phyloP scores from a whole-genome alignment of 2,888 invertebrate genomes.

The Dicyrtoma fusca region DNA sequence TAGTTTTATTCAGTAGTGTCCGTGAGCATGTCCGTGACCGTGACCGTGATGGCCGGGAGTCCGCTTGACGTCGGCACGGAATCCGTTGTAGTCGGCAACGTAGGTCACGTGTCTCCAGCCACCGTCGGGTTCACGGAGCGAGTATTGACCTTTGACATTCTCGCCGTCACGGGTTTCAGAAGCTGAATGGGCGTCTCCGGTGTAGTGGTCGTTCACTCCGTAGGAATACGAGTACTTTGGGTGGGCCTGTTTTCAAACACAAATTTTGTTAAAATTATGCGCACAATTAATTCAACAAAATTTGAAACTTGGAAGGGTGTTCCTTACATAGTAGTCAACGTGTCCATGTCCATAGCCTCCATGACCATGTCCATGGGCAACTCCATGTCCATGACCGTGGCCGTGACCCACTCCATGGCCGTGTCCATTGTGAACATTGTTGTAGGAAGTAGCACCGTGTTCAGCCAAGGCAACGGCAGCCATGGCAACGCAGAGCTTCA shows the following conservation, averaged over 20 bases:
- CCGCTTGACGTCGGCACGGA: conserved; percentile 44
- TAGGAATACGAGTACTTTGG: conserved; percentile 39
- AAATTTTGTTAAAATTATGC: not conserved
- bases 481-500: too few species aligned
- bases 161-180: conserved; percentile 35
- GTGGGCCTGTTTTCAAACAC: conserved; percentile 6
- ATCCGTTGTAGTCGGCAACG: conserved; percentile 32
- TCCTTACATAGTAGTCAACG: conserved; percentile 30
- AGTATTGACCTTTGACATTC: conserved; percentile 36
- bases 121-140: conserved; percentile 35
- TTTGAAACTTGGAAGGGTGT: not conserved
- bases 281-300: not conserved
- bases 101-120: conserved; percentile 23
- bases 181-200: conserved; percentile 46
- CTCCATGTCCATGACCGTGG: conserved; percentile 15
- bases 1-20: too few species aligned
- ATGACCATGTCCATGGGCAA: not conserved
- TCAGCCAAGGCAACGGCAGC: too few species aligned
- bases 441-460: too few species aligned
- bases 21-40: conserved; percentile 42
- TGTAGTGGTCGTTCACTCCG: conserved; percentile 51
- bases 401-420: not conserved
- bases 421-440: too few species aligned
- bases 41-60: conserved; percentile 47
- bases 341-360: conserved; percentile 9